A percentile compares a stretch with the other conserved stretches of the same genome.
phyloP scores from a whole-genome alignment of 2,888 invertebrate genomes.

The Tineola bisselliella region DNA sequence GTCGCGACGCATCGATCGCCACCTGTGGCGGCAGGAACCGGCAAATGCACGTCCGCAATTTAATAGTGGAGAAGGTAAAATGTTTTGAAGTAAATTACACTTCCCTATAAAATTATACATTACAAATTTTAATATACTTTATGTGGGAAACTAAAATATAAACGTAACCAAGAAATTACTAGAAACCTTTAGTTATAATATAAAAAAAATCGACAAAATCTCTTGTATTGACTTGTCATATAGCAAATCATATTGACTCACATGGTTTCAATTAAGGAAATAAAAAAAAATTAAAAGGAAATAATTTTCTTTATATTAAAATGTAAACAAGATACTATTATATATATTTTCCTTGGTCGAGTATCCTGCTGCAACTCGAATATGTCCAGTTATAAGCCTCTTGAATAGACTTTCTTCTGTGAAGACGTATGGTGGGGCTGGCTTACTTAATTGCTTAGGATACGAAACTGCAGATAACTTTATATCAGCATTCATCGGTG shows the following conservation, averaged over 20 bases:
- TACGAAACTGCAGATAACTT: conserved; percentile 16
- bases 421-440: conserved; percentile 19
- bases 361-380: conserved; percentile 25
- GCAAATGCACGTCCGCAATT: background rate
- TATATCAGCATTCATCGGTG: conserved; percentile 32
- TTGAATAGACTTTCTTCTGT: conserved; percentile 20
- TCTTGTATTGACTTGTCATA: no score
- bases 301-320: background rate
- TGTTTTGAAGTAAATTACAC: background rate
- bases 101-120: background rate
- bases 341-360: conserved; percentile 15
- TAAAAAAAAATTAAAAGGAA: no score
- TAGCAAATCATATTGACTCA: no score
- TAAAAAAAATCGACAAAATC: no score
- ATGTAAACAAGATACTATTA: background rate
- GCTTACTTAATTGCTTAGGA: conserved; percentile 19
- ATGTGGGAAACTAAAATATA: no score
- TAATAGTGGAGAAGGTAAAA: background rate
- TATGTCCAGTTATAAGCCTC: conserved; percentile 26
- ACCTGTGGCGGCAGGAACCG: conserved; percentile 36
- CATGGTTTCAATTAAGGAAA: no score
- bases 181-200: no score
- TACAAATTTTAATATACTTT: background rate
- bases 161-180: no score
- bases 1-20: conserved; percentile 60